Evolutionary conservation across 2,888 invertebrate genomes (phyloP).

Genomic region (Tinea semifulvella): DNA sequence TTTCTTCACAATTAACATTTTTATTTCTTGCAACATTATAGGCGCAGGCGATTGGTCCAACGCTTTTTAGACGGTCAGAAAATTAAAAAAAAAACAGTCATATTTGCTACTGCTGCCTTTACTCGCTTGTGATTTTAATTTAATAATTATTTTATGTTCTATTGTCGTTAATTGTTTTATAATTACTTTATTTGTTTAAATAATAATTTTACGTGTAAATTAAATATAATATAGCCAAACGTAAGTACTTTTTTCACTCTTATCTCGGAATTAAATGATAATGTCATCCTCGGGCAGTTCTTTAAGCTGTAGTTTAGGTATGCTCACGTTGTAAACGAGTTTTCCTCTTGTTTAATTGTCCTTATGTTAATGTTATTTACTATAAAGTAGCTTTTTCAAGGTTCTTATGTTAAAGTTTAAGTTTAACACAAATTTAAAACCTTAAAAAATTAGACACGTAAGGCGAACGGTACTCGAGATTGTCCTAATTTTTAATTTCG

Average conservation of each 20-base stretch:
- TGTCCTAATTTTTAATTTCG: conserved; percentile 7
- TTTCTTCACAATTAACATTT: background rate
- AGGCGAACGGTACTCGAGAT: conserved; percentile 2
- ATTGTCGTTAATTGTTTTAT: background rate
- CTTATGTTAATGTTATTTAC: conserved; percentile 28
- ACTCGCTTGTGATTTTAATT: background rate
- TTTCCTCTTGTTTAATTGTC: conserved; percentile 39
- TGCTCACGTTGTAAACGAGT: conserved; percentile 32
- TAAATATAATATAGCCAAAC: background rate
- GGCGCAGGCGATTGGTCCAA: background rate
- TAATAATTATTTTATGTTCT: background rate
- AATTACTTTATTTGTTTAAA: background rate
- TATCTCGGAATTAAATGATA: conserved; percentile 2
- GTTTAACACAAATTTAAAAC: background rate
- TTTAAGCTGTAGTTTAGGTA: background rate
- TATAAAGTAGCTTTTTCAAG: conserved; percentile 6
- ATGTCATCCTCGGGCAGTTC: conserved; percentile 4
- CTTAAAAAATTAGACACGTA: background rate
- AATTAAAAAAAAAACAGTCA: conserved; percentile 3
- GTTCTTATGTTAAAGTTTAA: background rate
- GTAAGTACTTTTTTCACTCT: conserved; percentile 2
- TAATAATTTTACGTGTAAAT: background rate
- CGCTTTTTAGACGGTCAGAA: too few species aligned
- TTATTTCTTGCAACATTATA: background rate
- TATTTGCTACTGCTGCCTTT: conserved; percentile 2